Base-by-base conservation (phyloP, 23 tunicate species). In the Oikopleura albicans region DNA sequence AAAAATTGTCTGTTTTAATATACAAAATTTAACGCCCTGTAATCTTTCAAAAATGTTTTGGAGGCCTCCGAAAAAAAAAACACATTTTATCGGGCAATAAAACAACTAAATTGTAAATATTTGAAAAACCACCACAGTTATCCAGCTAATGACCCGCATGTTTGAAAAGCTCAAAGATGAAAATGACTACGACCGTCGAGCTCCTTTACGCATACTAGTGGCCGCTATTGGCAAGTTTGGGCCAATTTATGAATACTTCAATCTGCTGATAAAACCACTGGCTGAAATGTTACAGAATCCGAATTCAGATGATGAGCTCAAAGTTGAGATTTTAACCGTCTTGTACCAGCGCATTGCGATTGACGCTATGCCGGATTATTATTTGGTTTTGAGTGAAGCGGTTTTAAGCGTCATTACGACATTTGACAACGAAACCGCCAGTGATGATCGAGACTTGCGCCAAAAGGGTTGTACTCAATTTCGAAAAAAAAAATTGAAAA, bases 291-390 rank as follows among this genome's bases (percentile, higher is more conserved):
- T 71, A 29, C 79, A 71, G 37, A 71, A 37, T 29, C 4, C 79
- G 2, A 71, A 16, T 16, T 71, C 79, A 34, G 27, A 16, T 16
- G 37, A 27, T 16, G 34, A 71, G 2, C 79, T 71, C 33, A 71
- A 29, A 31, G 36, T 16, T 27, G 79, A 71, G 35, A 71, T 71
- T 12, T 29, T 71, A 4, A 29, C 2, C 79, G 79, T 71, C 31
- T 29, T 71, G 37, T 16, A 71, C 34, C 34, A 16, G 31, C 33
- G 79, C 33, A 71, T 71, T 16, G 79, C 35, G 31, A 16, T 16
- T 31, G 35, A 16, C 31, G 79, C 79, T 2, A 71, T 71, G 79
- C 79, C 79, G 27, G 79, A 71, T 71, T 71, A 71, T 29, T 71
- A 12, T 71, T 2, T 71, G 36, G 35, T 71, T 27, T 37, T 71